Percentiles rank a stretch among this genome's conserved stretches.
Conservation (phyloP, 2,797 vertebrate genomes). For the Girardinus metallicus region DNA sequence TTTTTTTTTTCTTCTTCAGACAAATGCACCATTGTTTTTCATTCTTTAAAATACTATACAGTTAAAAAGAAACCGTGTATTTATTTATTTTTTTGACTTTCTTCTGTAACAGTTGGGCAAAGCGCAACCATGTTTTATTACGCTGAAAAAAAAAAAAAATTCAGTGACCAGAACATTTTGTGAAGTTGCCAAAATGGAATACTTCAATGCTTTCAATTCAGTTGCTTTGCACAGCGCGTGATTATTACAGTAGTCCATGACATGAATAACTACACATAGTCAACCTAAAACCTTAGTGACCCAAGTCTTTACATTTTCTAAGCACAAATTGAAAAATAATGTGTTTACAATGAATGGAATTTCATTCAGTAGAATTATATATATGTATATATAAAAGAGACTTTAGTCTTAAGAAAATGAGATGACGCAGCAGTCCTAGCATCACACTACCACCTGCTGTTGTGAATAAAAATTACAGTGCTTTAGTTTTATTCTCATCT, state of each 20-base stretch:
- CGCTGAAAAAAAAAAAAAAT: slow-evolving; percentile 57
- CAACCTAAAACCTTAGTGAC: slow-evolving; percentile 69
- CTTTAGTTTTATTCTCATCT: slow-evolving; percentile 60
- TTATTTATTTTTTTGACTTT: slow-evolving; percentile 53
- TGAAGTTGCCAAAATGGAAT: slow-evolving; percentile 74
- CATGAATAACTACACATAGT: slow-evolving; percentile 81
- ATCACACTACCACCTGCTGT: slow-evolving; percentile 74
- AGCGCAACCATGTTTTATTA: slow-evolving; percentile 76
- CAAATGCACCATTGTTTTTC: slow-evolving; percentile 84
- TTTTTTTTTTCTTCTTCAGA: slow-evolving; percentile 83
- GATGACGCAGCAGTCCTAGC: slow-evolving; percentile 71
- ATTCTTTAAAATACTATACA: slow-evolving; percentile 89
- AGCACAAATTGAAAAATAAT: slow-evolving; percentile 71
- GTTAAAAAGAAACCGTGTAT: slow-evolving; percentile 82
- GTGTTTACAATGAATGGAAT: slow-evolving; percentile 71
- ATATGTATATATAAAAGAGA: slow-evolving; percentile 62
- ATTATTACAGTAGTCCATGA: slow-evolving; percentile 87
- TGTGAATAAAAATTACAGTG: slow-evolving; percentile 76
- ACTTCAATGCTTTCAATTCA: slow-evolving; percentile 73
- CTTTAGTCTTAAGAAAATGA: slow-evolving; percentile 68
- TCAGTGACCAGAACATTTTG: slow-evolving; percentile 74
- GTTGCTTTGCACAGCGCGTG: slow-evolving; percentile 81
- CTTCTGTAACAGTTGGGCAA: slow-evolving; percentile 83
- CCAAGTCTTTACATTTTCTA: slow-evolving; percentile 77
- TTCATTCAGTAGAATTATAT: slow-evolving; percentile 71